phyloP scores from a whole-genome alignment of 2,797 vertebrate genomes.

The Sciurus vulgaris region DNA sequence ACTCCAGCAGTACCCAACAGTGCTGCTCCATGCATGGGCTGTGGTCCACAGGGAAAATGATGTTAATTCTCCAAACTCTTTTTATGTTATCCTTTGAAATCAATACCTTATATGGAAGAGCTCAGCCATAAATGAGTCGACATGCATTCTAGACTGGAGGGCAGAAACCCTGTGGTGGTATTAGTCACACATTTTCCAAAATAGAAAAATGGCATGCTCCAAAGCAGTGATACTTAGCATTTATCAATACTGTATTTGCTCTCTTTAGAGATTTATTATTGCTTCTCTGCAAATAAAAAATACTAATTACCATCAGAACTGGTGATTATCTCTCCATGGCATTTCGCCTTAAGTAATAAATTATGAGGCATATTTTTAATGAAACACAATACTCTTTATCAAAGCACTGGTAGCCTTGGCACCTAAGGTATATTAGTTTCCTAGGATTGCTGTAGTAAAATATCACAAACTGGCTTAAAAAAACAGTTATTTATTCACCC shows the following conservation, averaged over 20 bases:
- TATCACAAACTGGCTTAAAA: neutral
- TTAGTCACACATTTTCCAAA: neutral
- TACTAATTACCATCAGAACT: neutral
- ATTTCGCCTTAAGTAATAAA: constrained; percentile 36
- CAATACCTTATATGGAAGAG: neutral
- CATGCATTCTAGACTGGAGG: neutral
- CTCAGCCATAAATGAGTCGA: neutral
- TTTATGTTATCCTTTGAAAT: neutral
- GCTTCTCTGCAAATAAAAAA: constrained; percentile 19
- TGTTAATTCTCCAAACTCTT: neutral
- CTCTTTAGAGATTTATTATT: neutral
- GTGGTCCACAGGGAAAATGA: neutral
- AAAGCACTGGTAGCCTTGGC: neutral
- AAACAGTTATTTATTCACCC: neutral
- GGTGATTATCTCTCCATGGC: neutral
- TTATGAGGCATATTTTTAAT: neutral
- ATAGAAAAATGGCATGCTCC: neutral
- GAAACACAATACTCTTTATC: neutral
- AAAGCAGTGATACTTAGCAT: neutral
- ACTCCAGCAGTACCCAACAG: neutral
- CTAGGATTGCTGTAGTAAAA: neutral
- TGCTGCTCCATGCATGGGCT: neutral
- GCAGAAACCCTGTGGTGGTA: neutral
- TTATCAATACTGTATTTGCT: neutral
- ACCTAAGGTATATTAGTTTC: neutral